Evolutionary conservation across 1,140 invertebrate species (phyloP).

Genomic region (Neotoxoptera formosana): DNA sequence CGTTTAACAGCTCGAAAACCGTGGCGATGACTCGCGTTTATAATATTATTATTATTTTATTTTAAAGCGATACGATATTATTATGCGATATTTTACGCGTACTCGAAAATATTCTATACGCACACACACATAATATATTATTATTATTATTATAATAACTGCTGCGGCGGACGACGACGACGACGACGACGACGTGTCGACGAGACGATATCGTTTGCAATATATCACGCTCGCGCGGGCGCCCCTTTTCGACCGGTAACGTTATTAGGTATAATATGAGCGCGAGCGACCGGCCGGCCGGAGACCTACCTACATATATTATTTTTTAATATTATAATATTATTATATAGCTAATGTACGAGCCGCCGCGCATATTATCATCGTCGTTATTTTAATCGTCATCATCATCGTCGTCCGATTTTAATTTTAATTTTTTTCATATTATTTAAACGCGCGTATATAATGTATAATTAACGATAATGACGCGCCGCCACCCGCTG

Average conservation of each 20-base stretch:
- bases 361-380: neutral
- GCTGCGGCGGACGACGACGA: too few species aligned
- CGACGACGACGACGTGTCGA: neutral
- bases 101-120: too few species aligned
- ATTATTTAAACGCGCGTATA: too few species aligned
- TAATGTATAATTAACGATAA: neutral
- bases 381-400: neutral
- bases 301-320: neutral
- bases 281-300: neutral
- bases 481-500: neutral
- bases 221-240: slow-evolving; percentile 25
- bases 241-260: neutral
- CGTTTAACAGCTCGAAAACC: too few species aligned
- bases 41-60: neutral
- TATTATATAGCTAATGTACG: neutral
- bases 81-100: too few species aligned
- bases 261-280: too few species aligned
- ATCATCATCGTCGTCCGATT: neutral
- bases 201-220: neutral
- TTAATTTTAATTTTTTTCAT: neutral
- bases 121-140: too few species aligned
- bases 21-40: neutral
- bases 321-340: neutral
- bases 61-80: too few species aligned
- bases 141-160: too few species aligned